Evolutionary conservation across 1,140 invertebrate species (phyloP).

Genomic region (Drosophila biarmipes): DNA sequence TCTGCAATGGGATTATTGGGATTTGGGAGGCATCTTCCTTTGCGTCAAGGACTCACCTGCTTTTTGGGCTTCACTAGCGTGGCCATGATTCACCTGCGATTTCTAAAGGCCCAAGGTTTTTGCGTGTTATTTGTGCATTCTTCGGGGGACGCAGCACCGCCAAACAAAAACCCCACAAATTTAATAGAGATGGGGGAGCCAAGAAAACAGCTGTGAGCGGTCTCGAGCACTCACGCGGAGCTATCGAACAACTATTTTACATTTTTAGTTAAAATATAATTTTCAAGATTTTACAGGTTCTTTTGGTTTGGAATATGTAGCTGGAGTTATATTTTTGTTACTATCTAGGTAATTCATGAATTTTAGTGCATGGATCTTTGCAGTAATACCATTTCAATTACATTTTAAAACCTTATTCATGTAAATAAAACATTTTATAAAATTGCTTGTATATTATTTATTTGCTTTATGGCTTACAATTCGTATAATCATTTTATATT

Average conservation of each 20-base stretch:
- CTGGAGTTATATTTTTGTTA: too few relatives aligned
- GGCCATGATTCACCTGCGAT: slow-evolving; percentile 54
- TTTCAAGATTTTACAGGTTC: not conserved
- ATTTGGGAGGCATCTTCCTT: not conserved
- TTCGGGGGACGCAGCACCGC: slow-evolving; percentile 7
- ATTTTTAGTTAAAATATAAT: not conserved
- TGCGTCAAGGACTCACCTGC: slow-evolving; percentile 34
- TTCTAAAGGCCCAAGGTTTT: not conserved
- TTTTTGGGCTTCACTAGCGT: slow-evolving; percentile 78
- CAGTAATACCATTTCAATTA: too few relatives aligned
- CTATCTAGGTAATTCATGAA: too few relatives aligned
- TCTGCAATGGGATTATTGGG: slow-evolving; percentile 35
- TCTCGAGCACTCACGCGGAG: not conserved
- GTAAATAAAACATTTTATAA: too few relatives aligned
- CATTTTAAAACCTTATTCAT: too few relatives aligned
- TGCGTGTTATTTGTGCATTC: slow-evolving; percentile 33
- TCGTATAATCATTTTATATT: too few relatives aligned
- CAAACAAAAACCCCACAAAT: slow-evolving; percentile 56
- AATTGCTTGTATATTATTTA: not conserved
- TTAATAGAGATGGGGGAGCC: slow-evolving; percentile 31
- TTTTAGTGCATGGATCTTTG: too few relatives aligned
- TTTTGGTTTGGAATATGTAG: too few relatives aligned
- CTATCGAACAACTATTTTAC: not conserved
- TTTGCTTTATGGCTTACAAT: not conserved
- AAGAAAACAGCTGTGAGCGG: slow-evolving; percentile 16